phyloP scores from a whole-genome alignment of 2,113 vertebrate genomes.

The Cariama cristata region DNA sequence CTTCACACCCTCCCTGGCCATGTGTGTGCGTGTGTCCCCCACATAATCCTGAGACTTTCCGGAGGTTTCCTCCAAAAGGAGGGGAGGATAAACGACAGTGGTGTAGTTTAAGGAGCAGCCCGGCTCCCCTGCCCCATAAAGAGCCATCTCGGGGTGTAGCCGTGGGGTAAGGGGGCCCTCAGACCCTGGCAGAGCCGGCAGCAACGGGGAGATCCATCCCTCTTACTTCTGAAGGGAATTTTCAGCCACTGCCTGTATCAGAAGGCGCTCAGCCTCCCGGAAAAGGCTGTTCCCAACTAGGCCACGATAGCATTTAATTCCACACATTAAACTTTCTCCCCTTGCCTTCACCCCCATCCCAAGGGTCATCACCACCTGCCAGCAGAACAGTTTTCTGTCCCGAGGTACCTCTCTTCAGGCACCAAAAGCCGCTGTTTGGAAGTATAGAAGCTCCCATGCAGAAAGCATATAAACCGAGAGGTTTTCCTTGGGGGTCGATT shows the following conservation, averaged over 20 bases:
- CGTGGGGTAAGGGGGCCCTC: fast-evolving
- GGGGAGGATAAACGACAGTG: fast-evolving
- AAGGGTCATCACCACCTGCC: too few species aligned
- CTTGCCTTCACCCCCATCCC: too few species aligned
- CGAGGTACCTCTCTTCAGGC: background rate
- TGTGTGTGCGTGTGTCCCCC: background rate
- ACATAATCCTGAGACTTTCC: too few species aligned
- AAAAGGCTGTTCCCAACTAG: background rate
- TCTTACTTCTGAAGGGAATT: fast-evolving
- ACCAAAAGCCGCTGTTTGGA: background rate
- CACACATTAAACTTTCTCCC: too few species aligned
- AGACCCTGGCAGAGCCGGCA: fast-evolving
- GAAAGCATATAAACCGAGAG: background rate
- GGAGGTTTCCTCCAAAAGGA: background rate
- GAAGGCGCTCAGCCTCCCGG: fast-evolving
- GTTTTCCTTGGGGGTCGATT: background rate
- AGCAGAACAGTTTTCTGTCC: background rate
- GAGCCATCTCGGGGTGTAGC: background rate
- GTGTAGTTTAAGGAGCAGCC: background rate
- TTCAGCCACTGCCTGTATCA: fast-evolving
- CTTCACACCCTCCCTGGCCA: fast-evolving
- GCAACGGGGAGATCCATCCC: background rate
- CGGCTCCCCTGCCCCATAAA: background rate
- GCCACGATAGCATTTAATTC: fast-evolving
- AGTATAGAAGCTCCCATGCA: background rate